phyloP scores from a whole-genome alignment of 1,140 invertebrate genomes.

The Phymorhynchus buccinoides region DNA sequence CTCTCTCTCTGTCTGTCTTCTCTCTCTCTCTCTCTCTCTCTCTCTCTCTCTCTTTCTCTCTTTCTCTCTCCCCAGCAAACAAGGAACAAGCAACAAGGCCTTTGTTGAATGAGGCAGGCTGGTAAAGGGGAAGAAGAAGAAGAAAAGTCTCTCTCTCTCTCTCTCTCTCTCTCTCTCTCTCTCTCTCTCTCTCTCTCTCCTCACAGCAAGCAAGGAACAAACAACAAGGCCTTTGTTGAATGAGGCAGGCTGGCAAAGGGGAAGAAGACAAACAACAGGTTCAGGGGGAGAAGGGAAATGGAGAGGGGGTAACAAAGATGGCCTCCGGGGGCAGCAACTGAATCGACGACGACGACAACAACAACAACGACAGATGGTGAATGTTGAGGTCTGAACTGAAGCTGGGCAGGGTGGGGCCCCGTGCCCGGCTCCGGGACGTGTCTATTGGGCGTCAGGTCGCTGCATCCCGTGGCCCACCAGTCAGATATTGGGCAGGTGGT shows the following conservation, averaged over 20 bases:
- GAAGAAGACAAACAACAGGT: background rate
- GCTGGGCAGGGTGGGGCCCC: background rate
- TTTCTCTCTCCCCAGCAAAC: no score
- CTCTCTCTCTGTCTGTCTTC: no score
- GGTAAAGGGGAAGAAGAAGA: background rate
- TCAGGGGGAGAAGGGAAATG: background rate
- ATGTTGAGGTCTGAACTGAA: slow-evolving; percentile 4
- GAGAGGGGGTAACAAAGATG: slow-evolving; percentile 1
- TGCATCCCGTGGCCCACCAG: slow-evolving; percentile 72
- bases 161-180: background rate
- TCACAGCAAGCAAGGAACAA: background rate
- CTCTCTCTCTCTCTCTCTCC: background rate
- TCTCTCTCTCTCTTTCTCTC: no score
- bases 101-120: no score
- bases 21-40: no score
- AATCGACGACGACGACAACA: slow-evolving; percentile 6
- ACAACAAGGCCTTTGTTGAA: background rate
- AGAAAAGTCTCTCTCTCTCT: no score
- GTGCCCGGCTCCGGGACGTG: no score
- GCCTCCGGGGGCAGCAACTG: slow-evolving; percentile 32
- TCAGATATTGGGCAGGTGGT: slow-evolving; percentile 72
- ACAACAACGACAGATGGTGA: background rate
- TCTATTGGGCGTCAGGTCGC: slow-evolving; percentile 64
- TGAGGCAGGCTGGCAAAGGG: background rate
- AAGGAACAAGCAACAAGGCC: no score